Evolutionary conservation across 1,140 invertebrate genomes (phyloP).

Genomic region (Diploscapter pachys): DNA sequence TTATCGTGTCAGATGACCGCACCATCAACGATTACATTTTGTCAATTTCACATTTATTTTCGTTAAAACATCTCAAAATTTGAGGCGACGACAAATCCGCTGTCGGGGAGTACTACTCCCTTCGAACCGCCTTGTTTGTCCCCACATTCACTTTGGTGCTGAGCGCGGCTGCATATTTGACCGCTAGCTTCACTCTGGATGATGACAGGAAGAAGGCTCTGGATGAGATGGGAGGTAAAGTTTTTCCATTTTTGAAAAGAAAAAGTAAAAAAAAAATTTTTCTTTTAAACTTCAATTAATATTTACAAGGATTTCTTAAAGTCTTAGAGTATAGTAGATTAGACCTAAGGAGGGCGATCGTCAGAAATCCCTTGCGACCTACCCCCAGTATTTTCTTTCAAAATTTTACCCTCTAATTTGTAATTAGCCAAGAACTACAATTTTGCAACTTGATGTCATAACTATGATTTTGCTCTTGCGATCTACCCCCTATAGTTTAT

Average conservation of each 20-base stretch:
- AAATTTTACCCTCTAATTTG: background rate
- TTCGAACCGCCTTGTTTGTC: slow-evolving; percentile 24
- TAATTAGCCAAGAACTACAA: background rate
- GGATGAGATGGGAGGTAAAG: slow-evolving; percentile 15
- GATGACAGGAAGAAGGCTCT: slow-evolving; percentile 18
- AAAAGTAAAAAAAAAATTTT: background rate
- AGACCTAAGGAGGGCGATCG: no score
- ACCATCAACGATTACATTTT: no score
- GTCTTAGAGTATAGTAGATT: background rate
- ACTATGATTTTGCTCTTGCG: no score
- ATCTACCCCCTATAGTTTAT: no score
- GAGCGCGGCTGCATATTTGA: slow-evolving; percentile 25
- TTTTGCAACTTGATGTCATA: background rate
- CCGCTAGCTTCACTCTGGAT: slow-evolving; percentile 23
- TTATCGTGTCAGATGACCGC: no score
- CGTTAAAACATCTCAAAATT: background rate
- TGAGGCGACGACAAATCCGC: slow-evolving; percentile 4
- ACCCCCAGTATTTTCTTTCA: background rate
- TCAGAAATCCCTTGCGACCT: background rate
- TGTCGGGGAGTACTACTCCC: slow-evolving; percentile 13
- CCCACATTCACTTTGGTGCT: slow-evolving; percentile 28
- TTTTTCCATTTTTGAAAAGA: background rate
- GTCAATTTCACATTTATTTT: no score
- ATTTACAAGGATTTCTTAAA: background rate
- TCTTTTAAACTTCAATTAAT: background rate